Evolutionary conservation across 2,888 invertebrate species (phyloP), one percentile per base, ranked within the genome.

Genomic region (Herminia tarsipennalis): DNA sequence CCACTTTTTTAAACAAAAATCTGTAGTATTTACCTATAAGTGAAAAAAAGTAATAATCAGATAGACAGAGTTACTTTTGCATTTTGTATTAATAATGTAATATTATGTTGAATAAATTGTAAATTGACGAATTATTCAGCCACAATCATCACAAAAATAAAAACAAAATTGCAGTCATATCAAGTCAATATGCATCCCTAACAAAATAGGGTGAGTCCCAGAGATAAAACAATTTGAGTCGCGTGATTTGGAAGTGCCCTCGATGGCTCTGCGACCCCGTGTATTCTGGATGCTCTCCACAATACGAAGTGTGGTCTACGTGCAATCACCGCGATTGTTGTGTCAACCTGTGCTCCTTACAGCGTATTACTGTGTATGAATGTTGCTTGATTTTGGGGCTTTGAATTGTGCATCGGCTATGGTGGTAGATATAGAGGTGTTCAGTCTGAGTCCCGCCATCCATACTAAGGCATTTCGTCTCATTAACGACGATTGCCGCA

Each of bases 141-240:
- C 9, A 41, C 8, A 13, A 18, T 17, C 13, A 20, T n/a, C 24
- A 14, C n/a, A 33, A 25, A 20, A 13, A 3, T 1, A 6, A 4
- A 28, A 25, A 18, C 12, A 10, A 33, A 21, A 33, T 8, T 10
- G 13, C 22, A 44, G 22, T n/a, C 16, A 12, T 1, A 13, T 16
- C 34, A n/a, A n/a, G 17, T 18, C 35, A 39, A 22, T 35, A 32
- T 17, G 10, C 14, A 38, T 25, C 13, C 33, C 8, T 14, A 20
- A 14, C 35, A 28, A n/a, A 16, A 27, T 33, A 33, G 41, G 28
- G 27, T 38, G 38, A 29, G 34, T 33, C 25, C 30, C 35, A 1
- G 30, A 30, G 44, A 50, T 58, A 65, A 54, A 52, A 56, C 51
- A 52, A 56, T 56, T 61, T 58, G 30, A 49, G 20, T 24, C 21